These are phyloP conservation scores for Scelioninae gen. 1 DNA, from an alignment of 2,888 invertebrate genomes.

Conservation along the genomic window DNA sequence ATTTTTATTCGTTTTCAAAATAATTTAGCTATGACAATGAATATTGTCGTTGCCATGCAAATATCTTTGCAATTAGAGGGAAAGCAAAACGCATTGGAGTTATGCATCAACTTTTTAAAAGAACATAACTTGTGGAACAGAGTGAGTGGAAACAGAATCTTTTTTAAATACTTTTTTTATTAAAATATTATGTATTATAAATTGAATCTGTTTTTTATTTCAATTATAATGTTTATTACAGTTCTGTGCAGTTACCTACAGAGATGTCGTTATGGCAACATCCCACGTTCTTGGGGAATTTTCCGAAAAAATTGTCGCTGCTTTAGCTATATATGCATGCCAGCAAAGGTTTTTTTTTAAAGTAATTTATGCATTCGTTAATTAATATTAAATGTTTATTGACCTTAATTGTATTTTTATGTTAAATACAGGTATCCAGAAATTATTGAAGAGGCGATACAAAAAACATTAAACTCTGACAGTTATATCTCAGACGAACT, in stretches of 20 bases:
- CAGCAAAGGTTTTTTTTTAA: constrained; percentile 85
- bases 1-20: constrained; percentile 7
- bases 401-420: no score
- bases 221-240: constrained; percentile 71
- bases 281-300: constrained; percentile 88
- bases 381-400: no score
- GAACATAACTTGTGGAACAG: constrained; percentile 88
- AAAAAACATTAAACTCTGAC: constrained; percentile 78
- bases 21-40: constrained; percentile 79
- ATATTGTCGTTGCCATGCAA: constrained; percentile 89
- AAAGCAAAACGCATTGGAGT: constrained; percentile 92
- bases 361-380: no score
- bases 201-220: not conserved
- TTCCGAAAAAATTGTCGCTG: constrained; percentile 92
- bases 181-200: not conserved
- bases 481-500: constrained; percentile 83
- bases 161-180: not conserved
- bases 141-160: constrained; percentile 85
- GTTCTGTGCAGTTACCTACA: constrained; percentile 85
- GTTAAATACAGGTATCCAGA: constrained; percentile 75
- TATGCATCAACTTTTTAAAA: constrained; percentile 91
- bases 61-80: constrained; percentile 93
- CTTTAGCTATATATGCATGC: constrained; percentile 88
- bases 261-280: constrained; percentile 86
- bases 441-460: constrained; percentile 78